Conservation (phyloP, 2,797 vertebrate genomes). For the Decapterus maruadsi region DNA sequence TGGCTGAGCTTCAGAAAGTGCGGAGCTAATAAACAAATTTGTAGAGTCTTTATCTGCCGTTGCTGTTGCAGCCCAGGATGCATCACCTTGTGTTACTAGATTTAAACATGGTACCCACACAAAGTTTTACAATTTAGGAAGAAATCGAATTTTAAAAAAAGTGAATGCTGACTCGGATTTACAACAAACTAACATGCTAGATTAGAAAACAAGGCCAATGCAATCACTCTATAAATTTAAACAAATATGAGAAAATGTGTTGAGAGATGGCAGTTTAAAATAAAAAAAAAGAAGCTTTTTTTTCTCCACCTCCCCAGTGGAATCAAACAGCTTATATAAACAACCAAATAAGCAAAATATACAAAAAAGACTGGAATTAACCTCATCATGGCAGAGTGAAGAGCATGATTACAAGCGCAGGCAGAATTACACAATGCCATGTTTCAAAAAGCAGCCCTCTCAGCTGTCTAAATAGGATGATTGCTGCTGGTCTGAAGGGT, state of each 20-base stretch:
- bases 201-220: slow-evolving; percentile 18
- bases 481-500: slow-evolving; percentile 84
- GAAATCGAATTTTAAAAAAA: not conserved
- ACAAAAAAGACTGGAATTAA: slow-evolving; percentile 71
- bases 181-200: slow-evolving; percentile 34
- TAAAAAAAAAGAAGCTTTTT: slow-evolving; percentile 27
- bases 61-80: slow-evolving; percentile 31
- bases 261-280: slow-evolving; percentile 11
- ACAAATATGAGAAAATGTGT: slow-evolving; percentile 6
- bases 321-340: slow-evolving; percentile 52
- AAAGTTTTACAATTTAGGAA: slow-evolving; percentile 19
- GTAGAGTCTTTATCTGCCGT: slow-evolving; percentile 56
- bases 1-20: slow-evolving; percentile 74
- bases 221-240: slow-evolving; percentile 23
- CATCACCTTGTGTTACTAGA: not conserved
- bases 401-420: slow-evolving; percentile 71
- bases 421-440: slow-evolving; percentile 67
- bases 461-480: slow-evolving; percentile 83
- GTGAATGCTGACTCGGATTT: not conserved
- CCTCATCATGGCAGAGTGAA: slow-evolving; percentile 69
- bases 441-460: slow-evolving; percentile 68
- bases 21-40: slow-evolving; percentile 74
- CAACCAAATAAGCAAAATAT: slow-evolving; percentile 62
- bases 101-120: slow-evolving; percentile 21
- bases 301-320: not conserved